Base-by-base conservation (phyloP, 2,888 invertebrate genomes). In the Lasioglossum pauxillum region DNA sequence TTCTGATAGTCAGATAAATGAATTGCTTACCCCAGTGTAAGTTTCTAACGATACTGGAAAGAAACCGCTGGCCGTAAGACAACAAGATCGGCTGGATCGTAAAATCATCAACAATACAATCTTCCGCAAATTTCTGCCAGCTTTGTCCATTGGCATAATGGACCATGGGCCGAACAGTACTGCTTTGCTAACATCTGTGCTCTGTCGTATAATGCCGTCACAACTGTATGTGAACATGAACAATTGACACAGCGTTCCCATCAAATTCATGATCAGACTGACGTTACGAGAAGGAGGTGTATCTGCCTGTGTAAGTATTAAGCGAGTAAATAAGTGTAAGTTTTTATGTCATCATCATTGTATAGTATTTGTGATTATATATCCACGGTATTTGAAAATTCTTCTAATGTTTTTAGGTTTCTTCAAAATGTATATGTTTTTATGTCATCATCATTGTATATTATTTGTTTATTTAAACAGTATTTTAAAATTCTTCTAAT, bases 61-160 rank as follows among this genome's bases (percentile, higher is more conserved):
- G 38, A 87, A 90, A 27, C 86, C 82, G 16, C 64, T 67, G 2
- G 86, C 90, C 1, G 90, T 88, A 2, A 90, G 3, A 23, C 60
- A 73, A 19, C 78, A 91, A 1, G 89, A 79, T 14, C 80, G 85
- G 31, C 38, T 57, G 3, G 90, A 75, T 57, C 91, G 85, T 53
- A 85, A 75, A n/a, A 90, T 80, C 10, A 90, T 31, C 14, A 92
- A n/a, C 16, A 76, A 71, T 5, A 92, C 19, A 74, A 88, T 87
- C 31, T 78, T 86, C 8, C 85, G 73, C 5, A 91, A 19, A 10
- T 49, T 73, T 19, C 16, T 83, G 2, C 88, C 78, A 35, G 41
- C 41, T 27, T 53, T 60, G 19, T 74, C 76, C 74, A 60, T 78
- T 19, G 74, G 35, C 19, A 84, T 16, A 10, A 69, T 5, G 1